Evolutionary conservation across 2,113 vertebrate genomes (phyloP).

Genomic region (Actinemys pallida): DNA sequence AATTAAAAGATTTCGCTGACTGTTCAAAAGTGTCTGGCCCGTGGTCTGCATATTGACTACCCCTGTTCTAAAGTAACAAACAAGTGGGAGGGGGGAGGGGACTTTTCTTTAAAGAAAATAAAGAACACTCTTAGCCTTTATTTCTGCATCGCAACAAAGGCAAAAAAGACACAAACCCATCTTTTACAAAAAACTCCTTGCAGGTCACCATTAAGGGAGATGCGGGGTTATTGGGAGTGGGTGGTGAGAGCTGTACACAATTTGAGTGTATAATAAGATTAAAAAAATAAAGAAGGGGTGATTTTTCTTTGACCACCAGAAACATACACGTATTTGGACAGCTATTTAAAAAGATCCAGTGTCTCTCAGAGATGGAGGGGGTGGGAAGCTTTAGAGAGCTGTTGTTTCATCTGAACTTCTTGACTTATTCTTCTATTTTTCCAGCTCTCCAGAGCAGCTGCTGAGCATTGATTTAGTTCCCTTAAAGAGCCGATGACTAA

Average conservation of each 20-base stretch:
- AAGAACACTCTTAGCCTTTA: not conserved
- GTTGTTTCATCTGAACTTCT: not conserved
- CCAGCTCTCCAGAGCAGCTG: conserved; percentile 5
- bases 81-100: not conserved
- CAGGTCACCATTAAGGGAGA: not conserved
- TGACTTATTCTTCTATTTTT: conserved; percentile 8
- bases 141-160: not conserved
- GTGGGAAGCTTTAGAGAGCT: not conserved
- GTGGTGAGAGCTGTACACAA: not conserved
- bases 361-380: not conserved
- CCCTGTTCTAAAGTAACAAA: not conserved
- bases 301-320: not conserved
- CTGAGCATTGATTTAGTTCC: conserved; percentile 26
- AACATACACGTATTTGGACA: not conserved
- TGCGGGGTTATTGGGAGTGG: not conserved
- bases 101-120: not conserved
- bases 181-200: not conserved
- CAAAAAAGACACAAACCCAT: not conserved
- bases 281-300: not conserved
- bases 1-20: not conserved
- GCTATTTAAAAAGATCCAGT: not conserved
- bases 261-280: not conserved
- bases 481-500: conserved; percentile 57
- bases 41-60: not conserved
- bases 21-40: not conserved